Evolutionary conservation across 53 echinoderm and acorn worm genomes (phyloP), one percentile per base, ranked within the genome.

Genomic region (Apostichopus leukothele): DNA sequence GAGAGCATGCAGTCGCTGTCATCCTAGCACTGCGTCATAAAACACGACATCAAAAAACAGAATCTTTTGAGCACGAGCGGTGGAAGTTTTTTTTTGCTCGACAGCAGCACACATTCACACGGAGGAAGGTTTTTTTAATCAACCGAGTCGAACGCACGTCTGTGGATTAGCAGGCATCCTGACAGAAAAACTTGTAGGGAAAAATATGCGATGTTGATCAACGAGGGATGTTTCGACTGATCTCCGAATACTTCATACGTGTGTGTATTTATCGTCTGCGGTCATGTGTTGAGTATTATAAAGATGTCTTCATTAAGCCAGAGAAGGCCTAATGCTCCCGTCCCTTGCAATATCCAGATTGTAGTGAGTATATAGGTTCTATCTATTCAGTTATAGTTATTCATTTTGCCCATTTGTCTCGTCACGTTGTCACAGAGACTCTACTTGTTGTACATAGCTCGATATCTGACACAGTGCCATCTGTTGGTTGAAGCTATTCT

Each of bases 291-390:
- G n/a, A 57, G 18, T 18, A 19, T 3, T 7, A 81, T 14, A 22
- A 86, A 67, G 27, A 86, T 86, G 86, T 50, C 67, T 86, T 94
- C 98, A 0, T 84, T 97, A 90, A 91, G 92, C 54, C 96, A 95
- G 75, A 89, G 98, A 13, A 84, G 98, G 9, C 98, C 98, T 3
- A 79, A 90, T 88, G 98, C 98, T 18, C 89, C 94, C 57, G 91
- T 94, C 10, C 98, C 98, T 0, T 94, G 94, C 54, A 93, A 95
- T 61, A 94, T 97, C 39, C 90, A 93, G 79, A 94, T 97, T 79
- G 98, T 97, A 93, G 98, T 97, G 94, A 95, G 98, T 91, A 76
- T 13, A 19, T 39, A 39, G 1, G 23, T 78, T 26, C 9, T 60
- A 7, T 20, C 18, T 10, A 23, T 2, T 51, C 14, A 59, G 79